A percentile compares a stretch with the other conserved stretches of the same genome.
These are phyloP conservation scores for Vultur gryphus DNA, from an alignment of 2,797 vertebrate species.

Conservation along the genomic window DNA sequence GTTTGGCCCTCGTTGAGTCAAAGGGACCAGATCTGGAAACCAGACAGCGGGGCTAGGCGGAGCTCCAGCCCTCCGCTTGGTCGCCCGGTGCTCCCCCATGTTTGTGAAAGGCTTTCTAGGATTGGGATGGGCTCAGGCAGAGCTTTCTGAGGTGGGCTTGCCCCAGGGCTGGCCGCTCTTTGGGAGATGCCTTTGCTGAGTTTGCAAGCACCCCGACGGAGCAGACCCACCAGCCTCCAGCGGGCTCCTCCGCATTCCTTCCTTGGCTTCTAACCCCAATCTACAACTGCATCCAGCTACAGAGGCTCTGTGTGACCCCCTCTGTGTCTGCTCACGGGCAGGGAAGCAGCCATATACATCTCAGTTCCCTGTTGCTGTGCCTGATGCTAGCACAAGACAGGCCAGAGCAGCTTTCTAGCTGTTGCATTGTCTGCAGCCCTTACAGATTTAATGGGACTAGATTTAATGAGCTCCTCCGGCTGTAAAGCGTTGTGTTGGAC, in stretches of 20 bases:
- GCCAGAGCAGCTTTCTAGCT: background rate
- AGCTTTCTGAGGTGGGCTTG: background rate
- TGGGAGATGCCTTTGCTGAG: background rate
- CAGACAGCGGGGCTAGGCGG: background rate
- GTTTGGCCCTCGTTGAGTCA: background rate
- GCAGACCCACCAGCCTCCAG: background rate
- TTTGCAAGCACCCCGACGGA: background rate
- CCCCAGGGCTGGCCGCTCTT: background rate
- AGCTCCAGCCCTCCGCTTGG: background rate
- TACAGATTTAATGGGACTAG: background rate
- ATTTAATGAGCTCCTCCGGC: background rate
- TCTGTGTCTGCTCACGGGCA: fast-evolving
- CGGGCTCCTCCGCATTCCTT: background rate
- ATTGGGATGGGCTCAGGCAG: background rate
- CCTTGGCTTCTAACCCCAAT: background rate
- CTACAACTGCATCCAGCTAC: background rate
- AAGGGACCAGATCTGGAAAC: background rate
- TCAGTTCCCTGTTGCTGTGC: background rate
- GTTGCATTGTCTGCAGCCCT: background rate
- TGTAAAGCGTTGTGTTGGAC: background rate
- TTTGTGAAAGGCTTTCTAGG: background rate
- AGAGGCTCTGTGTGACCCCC: background rate
- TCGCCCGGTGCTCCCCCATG: fast-evolving
- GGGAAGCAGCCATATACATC: background rate
- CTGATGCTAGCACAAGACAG: background rate